Evolutionary conservation across 2,797 vertebrate species (phyloP).

Genomic region (Notamacropus eugenii): DNA sequence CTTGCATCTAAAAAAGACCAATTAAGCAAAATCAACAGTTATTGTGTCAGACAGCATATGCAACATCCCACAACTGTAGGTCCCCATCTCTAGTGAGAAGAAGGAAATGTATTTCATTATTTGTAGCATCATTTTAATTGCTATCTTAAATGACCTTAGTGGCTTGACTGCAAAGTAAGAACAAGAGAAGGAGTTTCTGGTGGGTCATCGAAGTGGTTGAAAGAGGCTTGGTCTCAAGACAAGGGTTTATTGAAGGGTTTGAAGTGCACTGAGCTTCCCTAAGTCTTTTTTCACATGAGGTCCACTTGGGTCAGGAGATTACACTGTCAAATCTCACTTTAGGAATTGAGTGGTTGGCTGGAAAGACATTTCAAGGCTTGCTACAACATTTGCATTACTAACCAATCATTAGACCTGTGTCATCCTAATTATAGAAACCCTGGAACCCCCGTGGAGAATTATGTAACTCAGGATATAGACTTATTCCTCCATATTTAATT

Average conservation of each 20-base stretch:
- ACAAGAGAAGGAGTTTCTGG: not conserved
- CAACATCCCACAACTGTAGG: not conserved
- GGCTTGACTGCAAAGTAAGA: not conserved
- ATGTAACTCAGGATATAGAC: not conserved
- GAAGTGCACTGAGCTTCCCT: not conserved
- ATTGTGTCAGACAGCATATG: not conserved
- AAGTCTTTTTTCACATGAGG: not conserved
- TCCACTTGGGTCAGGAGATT: not conserved
- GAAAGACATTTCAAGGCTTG: conserved; percentile 3
- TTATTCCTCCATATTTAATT: not conserved
- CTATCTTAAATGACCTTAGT: not conserved
- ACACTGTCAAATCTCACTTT: not conserved
- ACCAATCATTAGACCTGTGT: not conserved
- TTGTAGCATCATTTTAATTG: not conserved
- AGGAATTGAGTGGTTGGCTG: not conserved
- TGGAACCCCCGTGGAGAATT: not conserved
- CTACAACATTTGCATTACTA: not conserved
- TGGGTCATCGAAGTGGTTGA: not conserved
- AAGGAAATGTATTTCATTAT: not conserved
- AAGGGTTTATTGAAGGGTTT: not conserved
- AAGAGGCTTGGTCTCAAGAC: not conserved
- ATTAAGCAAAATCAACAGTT: not conserved
- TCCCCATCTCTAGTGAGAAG: not conserved
- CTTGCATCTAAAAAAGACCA: not conserved
- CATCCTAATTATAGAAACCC: conserved; percentile 1